Base-by-base conservation (phyloP, 2,888 invertebrate species). In the Pristionchus japonicus region DNA sequence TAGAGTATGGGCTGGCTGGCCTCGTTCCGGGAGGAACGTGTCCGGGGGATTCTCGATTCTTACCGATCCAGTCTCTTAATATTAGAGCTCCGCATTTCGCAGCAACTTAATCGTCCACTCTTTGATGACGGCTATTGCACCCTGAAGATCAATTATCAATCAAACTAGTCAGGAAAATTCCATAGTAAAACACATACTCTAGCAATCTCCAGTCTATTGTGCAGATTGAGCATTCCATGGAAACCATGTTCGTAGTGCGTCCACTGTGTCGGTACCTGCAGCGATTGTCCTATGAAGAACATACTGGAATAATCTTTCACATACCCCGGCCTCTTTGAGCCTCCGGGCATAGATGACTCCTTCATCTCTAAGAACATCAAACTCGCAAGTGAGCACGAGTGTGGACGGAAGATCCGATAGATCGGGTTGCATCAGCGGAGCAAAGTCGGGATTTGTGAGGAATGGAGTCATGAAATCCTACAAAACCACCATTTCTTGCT, bases 291-390 rank as follows among this genome's bases (percentile, higher is more conserved):
- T 31, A 2, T 64, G 17, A 31, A 1, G 1, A 31, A 67, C 3
- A 31, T 11, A 17, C 9, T 0, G 0, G 9, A 3, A 27, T 31
- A 3, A 27, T 9, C 1, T 27, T 31, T 9, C 3, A 15, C 11
- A 31, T 52, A 93, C 15, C 89, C 91, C 40, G 15, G 23, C 86
- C 0, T 92, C 92, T 88, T 91, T 88, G 74, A 95, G 91, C 88
- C 95, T 89, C 43, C 93, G 90, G 0, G 94, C 94, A 89, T 95
- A 95, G 93, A 95, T 93, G 61, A n/a, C 61, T 86, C 92, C 92
- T 88, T 95, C 95, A 89, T 95, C 95, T 6, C 95, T 90, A 20
- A 95, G 92, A 4, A 95, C 94, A 89, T 95, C 95, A 90, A 94
- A 95, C 70, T 95, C 94, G 40, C 94, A 94, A 34, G 95, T 95